Evolutionary conservation across 92 coral and sea anemone species (phyloP), one percentile per base, ranked within the genome.

Genomic region (Paragorgia papillata): DNA sequence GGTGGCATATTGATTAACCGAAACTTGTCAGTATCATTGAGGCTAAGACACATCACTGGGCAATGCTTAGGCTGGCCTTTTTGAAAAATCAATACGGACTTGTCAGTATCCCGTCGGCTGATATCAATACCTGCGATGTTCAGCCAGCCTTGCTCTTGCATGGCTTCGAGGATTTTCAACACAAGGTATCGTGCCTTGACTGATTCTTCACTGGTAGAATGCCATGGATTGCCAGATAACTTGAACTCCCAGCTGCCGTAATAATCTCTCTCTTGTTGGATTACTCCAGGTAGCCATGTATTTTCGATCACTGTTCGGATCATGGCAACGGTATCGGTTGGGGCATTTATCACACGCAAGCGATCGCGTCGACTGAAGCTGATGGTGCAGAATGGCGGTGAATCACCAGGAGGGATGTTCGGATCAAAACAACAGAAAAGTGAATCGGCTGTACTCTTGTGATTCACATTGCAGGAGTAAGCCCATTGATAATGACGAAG

Each of bases 161-260:
- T 66, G 10, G 88, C 84, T 66, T 90, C 96, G 49, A 90, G 73
- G 66, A 90, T 32, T 74, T 90, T 87, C 57, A 85, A 54, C 4
- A 90, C 64, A 60, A 90, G 69, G 55, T 51, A 87, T 25, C 96
- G 40, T 7, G 91, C 83, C 80, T 84, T 84, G 12, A 87, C 87
- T 2, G 91, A 79, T 44, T 90, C 96, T 1, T 77, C 79, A 14
- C 82, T 90, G 39, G 34, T 57, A 13, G 89, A 79, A 88, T 88
- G 85, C 96, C 96, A 90, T 1, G 96, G 96, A 37, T 70, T 80
- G 9, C 96, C 91, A 17, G 78, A 74, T 20, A 90, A 57, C 68
- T 84, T 85, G 48, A 87, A 90, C 85, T 90, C 87, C 87, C 87
- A 84, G 69, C 91, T 87, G 28, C 68, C 88, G 34, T 51, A 74